Evolutionary conservation across 2,113 vertebrate species (phyloP).

Genomic region (Equus przewalskii): DNA sequence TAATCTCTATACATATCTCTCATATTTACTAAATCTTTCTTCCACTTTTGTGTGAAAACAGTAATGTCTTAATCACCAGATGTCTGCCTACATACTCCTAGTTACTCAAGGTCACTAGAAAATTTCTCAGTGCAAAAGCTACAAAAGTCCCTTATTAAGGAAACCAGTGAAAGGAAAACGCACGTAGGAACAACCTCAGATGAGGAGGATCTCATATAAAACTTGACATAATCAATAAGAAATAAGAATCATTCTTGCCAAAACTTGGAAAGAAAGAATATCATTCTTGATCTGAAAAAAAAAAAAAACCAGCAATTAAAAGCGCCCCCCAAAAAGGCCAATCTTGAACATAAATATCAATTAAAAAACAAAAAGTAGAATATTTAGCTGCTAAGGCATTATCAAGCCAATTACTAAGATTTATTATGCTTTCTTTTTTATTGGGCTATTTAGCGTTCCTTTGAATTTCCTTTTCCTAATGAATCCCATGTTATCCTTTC

Average conservation of each 20-base stretch:
- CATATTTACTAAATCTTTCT: slow-evolving; percentile 59
- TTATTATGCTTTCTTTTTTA: not conserved
- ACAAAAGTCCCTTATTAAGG: not conserved
- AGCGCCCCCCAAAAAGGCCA: not conserved
- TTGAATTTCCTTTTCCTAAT: not conserved
- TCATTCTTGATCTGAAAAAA: not conserved
- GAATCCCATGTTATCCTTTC: not conserved
- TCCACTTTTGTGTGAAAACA: slow-evolving; percentile 27
- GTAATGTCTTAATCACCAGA: slow-evolving; percentile 16
- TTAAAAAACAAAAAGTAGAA: not conserved
- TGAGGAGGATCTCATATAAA: not conserved
- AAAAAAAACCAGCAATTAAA: not conserved
- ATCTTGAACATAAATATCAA: not conserved
- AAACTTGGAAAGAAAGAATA: not conserved
- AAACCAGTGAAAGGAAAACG: not conserved
- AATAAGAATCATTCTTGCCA: not conserved
- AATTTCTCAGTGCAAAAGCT: not conserved
- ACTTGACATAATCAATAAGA: not conserved
- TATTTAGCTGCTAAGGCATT: not conserved
- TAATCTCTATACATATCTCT: slow-evolving; percentile 78
- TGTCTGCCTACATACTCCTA: not conserved
- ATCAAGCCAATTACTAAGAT: not conserved
- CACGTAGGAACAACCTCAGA: not conserved
- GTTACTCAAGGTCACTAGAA: slow-evolving; percentile 71
- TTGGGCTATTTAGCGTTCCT: not conserved